Base-by-base conservation (phyloP, 2,113 vertebrate genomes). In the Solea solea region DNA sequence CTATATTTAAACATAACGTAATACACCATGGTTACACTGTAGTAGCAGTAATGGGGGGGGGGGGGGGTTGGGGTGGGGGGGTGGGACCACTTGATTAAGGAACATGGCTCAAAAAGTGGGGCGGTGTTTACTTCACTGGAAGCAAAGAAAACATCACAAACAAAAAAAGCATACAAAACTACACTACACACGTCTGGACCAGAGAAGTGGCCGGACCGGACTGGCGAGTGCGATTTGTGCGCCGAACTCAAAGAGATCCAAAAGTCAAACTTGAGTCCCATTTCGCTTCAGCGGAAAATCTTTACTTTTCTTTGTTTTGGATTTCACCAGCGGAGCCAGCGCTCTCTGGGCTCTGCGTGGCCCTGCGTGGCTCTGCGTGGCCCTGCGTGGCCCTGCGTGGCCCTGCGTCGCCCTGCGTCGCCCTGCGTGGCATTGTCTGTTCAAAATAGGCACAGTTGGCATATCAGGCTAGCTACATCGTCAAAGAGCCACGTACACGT, bases 381-480 rank as follows among this genome's bases (percentile, higher is more conserved):
- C 78, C 83, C 80, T 82, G 86, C 86, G 76, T 85, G 91, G 89
- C 90, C 83, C 80, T 82, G 86, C 86, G 76, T 85, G 91, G 89
- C 90, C n/a, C n/a, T n/a, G n/a, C n/a, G n/a, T n/a, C n/a, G n/a
- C n/a, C n/a, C n/a, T n/a, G n/a, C 81, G 87, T 89, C 57, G 74
- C 78, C 83, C 80, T 82, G 86, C 86, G 76, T 85, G 91, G 89
- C 90, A 86, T 87, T 86, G 82, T 93, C 91, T 86, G 84, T 84
- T 91, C 82, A 88, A 89, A 21, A 89, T 92, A 94, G 94, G 94
- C 94, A 94, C 94, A 91, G 88, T 93, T 92, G 94, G 93, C 91
- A 85, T 93, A 84, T 91, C 89, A 90, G 88, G 90, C 88, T 92
- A 92, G 88, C 91, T 93, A 93, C 90, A 85, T 81, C 80, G 83